Base-by-base conservation (phyloP, 2,113 vertebrate genomes). In the Strix aluco region DNA sequence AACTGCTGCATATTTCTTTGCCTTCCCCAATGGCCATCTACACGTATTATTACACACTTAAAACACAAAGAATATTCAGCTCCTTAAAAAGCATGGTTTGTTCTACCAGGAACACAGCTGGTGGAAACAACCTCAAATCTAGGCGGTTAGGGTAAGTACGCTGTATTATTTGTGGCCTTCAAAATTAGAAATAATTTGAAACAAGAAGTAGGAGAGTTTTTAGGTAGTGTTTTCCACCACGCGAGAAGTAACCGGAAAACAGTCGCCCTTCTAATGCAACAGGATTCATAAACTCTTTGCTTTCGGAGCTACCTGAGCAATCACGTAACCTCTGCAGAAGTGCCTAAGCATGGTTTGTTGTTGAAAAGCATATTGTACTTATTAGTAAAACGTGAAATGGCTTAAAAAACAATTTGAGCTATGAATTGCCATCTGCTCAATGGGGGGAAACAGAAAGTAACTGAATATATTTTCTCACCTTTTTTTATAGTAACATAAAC, bases 391-490 rank as follows among this genome's bases (percentile, higher is more conserved):
- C 75, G 96, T 97, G 97, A 98, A 98, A 98, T 96, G 95, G 95
- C 97, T 98, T 97, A 88, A 98, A 97, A 98, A 98, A 91, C 97
- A 98, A 97, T 98, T 97, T 97, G 97, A 98, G 97, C 97, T 97
- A 98, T 95, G 84, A 98, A 97, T 98, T 86, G 93, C 97, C 98
- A 98, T 98, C 98, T 98, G 98, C 96, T 98, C 97, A 94, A 97
- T 94, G 90, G 85, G 79, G 95, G 77, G 82, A 87, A 98, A 96
- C 94, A 97, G 97, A 98, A 98, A 98, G 97, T 95, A 98, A 97
- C 97, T 87, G 97, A 97, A 96, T 98, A 96, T 97, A 97, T 98
- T 98, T 98, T 98, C 97, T 98, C 98, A 98, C 98, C 97, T 98
- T 98, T 97, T 98, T 97, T 96, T 95, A 97, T 97, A 96, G 97